Evolutionary conservation across 2,113 vertebrate genomes (phyloP).

Genomic region (Thermophis baileyi): DNA sequence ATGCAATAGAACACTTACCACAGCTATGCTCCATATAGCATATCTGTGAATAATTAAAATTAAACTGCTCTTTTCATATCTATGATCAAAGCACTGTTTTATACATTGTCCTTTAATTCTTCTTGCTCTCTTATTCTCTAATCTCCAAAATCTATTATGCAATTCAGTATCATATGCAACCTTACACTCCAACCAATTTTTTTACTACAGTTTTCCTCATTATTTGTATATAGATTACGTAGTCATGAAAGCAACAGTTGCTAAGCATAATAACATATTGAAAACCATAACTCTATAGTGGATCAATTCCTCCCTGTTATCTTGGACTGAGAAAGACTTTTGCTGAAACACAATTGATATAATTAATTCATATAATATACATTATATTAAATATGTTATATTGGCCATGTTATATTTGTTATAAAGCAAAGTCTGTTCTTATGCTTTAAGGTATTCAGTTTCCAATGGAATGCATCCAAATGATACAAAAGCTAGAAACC

Average conservation of each 20-base stretch:
- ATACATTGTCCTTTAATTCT: constrained; percentile 15
- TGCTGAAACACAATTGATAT: neutral
- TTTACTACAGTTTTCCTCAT: neutral
- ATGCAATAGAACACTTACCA: constrained; percentile 24
- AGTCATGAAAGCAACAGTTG: neutral
- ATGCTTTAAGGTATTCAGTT: neutral
- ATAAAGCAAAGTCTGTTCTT: neutral
- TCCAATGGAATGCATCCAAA: neutral
- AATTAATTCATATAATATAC: neutral
- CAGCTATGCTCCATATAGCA: constrained; percentile 3
- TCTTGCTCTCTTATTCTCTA: neutral
- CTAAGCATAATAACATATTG: neutral
- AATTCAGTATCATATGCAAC: constrained; percentile 10
- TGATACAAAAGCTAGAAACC: neutral
- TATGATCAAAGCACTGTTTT: neutral
- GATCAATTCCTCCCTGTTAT: neutral
- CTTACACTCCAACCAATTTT: neutral
- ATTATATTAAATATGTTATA: neutral
- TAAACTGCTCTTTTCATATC: constrained; percentile 30
- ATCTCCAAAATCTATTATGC: constrained; percentile 47
- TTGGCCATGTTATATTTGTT: too few relatives aligned
- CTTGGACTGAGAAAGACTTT: neutral
- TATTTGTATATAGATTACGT: neutral
- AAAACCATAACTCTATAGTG: neutral
- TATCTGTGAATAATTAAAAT: constrained; percentile 48